phyloP scores from a whole-genome alignment of 2,888 invertebrate genomes.

The Willowsia nigromaculata region DNA sequence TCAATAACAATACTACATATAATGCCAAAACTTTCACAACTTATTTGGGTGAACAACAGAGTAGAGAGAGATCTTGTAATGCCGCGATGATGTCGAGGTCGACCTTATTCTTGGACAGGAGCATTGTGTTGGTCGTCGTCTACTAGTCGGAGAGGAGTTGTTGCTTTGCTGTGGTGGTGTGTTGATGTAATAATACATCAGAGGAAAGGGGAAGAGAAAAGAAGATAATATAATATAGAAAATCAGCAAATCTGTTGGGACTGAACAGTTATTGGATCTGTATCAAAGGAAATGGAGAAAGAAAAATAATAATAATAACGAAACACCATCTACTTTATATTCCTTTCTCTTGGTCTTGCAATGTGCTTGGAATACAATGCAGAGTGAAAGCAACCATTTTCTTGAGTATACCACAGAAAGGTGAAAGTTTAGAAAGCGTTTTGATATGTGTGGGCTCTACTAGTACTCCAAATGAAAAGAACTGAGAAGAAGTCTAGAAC shows the following conservation, averaged over 20 bases:
- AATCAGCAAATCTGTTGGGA: slow-evolving; percentile 34
- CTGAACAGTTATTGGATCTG: slow-evolving; percentile 39
- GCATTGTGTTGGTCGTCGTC: background rate
- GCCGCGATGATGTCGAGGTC: background rate
- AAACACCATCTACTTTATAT: background rate
- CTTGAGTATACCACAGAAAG: background rate
- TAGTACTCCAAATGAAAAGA: background rate
- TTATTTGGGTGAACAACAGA: background rate
- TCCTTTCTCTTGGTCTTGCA: background rate
- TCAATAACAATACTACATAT: background rate
- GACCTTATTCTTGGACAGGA: background rate
- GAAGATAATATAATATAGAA: background rate
- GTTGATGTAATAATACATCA: slow-evolving; percentile 2
- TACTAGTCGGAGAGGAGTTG: background rate
- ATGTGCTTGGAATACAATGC: background rate
- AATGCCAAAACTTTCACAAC: slow-evolving; percentile 31
- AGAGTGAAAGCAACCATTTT: background rate
- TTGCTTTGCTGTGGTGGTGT: background rate
- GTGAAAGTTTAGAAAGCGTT: background rate
- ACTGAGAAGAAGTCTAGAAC: background rate
- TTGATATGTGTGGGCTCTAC: background rate
- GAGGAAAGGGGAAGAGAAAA: background rate
- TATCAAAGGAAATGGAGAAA: background rate
- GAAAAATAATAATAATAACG: background rate
- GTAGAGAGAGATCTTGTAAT: too few relatives aligned